Base-by-base conservation (phyloP, 1,140 invertebrate genomes). In the Bombus terrestris region DNA sequence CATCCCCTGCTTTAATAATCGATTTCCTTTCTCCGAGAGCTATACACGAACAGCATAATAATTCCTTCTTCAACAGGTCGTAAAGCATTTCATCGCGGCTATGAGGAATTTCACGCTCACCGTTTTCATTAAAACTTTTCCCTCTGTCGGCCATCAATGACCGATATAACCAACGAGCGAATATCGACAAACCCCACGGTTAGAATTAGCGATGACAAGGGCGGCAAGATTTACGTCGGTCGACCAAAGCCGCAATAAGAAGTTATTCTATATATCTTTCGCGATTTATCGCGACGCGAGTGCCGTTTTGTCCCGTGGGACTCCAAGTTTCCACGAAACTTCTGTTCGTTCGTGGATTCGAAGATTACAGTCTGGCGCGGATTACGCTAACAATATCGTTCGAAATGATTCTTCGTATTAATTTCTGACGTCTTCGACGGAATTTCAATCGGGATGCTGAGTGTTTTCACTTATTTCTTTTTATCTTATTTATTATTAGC, bases 221-320 rank as follows among this genome's bases (percentile, higher is more conserved):
- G 68, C 28, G 43, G 64, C 25, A 41, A 88, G 84, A 89, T 89
- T 89, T 89, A 89, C 62, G 76, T 53, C n/a, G 9, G 25, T 28
- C 71, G 41, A n/a, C 73, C 68, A 66, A 71, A 62, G 72, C 79
- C 47, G 87, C 88, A 89, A 89, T 89, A 89, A 89, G 72, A 89
- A 89, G 80, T 89, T 89, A 86, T 83, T 86, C 88, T 84, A 81
- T 89, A 89, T 89, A 89, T 89, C 88, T 88, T 79, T 66, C 80
- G 79, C 85, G 88, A 89, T 89, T 89, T 86, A 86, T 89, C 87
- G 87, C 74, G 86, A 77, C 86, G 71, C 76, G 71, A 80, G 18
- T 53, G 18, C 18, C 47, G 47, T 53, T 22, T 53, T 53, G 1
- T 5, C 47, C 18, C 47, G 18, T 53, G 47, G 18, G 79, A 81